phyloP scores from a whole-genome alignment of 2,888 invertebrate species.

The Drosophila gaucha region DNA sequence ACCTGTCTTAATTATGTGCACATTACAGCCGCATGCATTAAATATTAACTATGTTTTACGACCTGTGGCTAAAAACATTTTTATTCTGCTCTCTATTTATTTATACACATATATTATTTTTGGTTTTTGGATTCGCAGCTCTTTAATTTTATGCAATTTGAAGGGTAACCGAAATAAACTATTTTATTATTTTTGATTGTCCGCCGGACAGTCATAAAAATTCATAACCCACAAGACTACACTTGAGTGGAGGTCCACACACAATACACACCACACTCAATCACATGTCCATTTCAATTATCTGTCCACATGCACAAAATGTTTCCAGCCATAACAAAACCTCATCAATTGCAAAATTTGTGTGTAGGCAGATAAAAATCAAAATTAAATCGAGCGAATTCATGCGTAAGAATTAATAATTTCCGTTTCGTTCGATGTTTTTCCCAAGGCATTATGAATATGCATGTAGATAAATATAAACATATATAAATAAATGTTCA shows the following conservation, averaged over 20 bases:
- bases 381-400: constrained; percentile 77
- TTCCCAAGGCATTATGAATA: constrained; percentile 28
- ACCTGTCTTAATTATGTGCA: constrained; percentile 66
- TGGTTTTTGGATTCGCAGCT: constrained; percentile 2
- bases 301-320: constrained; percentile 28
- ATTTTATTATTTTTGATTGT: constrained; percentile 62
- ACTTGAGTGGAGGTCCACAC: constrained; percentile 41
- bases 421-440: constrained; percentile 60
- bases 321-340: constrained; percentile 33
- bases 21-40: constrained; percentile 65
- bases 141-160: constrained; percentile 44
- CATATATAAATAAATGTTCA: background rate
- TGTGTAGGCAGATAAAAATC: constrained; percentile 59
- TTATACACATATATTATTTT: constrained; percentile 24
- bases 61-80: constrained; percentile 16
- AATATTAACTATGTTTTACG: constrained; percentile 56
- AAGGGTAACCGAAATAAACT: constrained; percentile 38
- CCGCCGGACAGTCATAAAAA: constrained; percentile 61
- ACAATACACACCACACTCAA: constrained; percentile 2
- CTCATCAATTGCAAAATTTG: constrained; percentile 45
- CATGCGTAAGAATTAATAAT: constrained; percentile 76
- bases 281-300: constrained; percentile 60
- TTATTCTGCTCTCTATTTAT: constrained; percentile 33
- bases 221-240: constrained; percentile 62
- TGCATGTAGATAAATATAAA: constrained; percentile 5